Base-by-base conservation (phyloP, 2,797 vertebrate species). In the Ambastaia sidthimunki region DNA sequence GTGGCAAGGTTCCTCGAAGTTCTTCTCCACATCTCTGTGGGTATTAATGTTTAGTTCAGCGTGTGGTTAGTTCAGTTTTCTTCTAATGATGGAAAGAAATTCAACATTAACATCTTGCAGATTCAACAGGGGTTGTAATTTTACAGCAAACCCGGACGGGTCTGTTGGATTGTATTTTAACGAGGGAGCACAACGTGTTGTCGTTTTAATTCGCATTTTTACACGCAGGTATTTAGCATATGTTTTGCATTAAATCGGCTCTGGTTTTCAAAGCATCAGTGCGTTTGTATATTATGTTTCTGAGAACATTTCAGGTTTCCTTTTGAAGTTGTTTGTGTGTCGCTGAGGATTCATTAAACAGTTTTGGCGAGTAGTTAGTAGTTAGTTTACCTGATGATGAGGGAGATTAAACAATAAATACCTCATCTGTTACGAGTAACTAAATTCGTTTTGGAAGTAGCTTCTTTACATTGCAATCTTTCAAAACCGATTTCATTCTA, bases 151-250 rank as follows among this genome's bases (percentile, higher is more conserved):
- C 65, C 37, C 23, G 28, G 65, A 31, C 15, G n/a, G n/a, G n/a
- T 77, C 55, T 31, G 50, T 76, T 57, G 63, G 54, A 28, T 10
- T 47, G 66, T 44, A 28, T 47, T 76, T 68, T 60, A 70, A 48
- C 54, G 60, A 70, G 66, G 18, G 52, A 21, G 65, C 67, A 7
- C 37, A 69, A 23, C 55, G 1, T 68, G 37, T 76, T 69, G 44
- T 37, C 11, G 52, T 47, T 76, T 76, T 28, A 48, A 76, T 59
- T 69, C 47, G n/a, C 75, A 60, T 69, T 77, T 75, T 60, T 77
- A 60, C 66, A 77, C n/a, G 18, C 37, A 60, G 41, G 54, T 34
- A 31, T 60, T 77, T 48, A 77, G 23, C 75, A 70, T 60, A 60
- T 34, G 13, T 7, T 48, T 77, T 48, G 65, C 18, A 34, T 31